Conservation (phyloP, 2,888 invertebrate genomes). For the Drosophila dives region DNA sequence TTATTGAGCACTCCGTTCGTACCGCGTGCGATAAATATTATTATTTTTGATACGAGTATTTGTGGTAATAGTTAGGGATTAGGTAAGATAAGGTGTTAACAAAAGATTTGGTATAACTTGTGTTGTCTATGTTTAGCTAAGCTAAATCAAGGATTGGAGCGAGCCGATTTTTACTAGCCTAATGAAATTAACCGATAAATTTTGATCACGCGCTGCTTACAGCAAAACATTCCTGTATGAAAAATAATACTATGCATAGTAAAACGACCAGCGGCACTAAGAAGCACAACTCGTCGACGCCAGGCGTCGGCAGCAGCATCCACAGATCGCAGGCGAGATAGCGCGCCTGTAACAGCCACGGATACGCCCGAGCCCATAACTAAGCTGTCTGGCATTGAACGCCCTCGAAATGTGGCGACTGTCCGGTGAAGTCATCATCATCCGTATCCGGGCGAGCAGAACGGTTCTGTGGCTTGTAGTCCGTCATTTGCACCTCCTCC, state of each 20-base stretch:
- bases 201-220: conserved; percentile 60
- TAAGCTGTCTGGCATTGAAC: conserved; percentile 82
- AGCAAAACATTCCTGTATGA: conserved; percentile 74
- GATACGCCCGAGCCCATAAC: conserved; percentile 60
- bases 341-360: conserved; percentile 59
- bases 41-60: conserved; percentile 2
- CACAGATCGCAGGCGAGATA: conserved; percentile 61
- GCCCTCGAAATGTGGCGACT: conserved; percentile 73
- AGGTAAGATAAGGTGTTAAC: conserved; percentile 1
- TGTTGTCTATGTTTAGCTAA: conserved; percentile 41
- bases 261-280: conserved; percentile 71
- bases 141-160: conserved; percentile 33
- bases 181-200: conserved; percentile 22
- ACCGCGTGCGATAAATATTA: not conserved
- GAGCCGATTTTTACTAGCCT: conserved; percentile 11
- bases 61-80: not conserved
- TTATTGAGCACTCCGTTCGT: conserved; percentile 6
- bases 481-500: conserved; percentile 93
- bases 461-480: conserved; percentile 87
- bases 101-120: conserved; percentile 16
- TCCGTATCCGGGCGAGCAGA: conserved; percentile 48
- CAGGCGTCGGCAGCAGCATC: conserved; percentile 54
- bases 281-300: conserved; percentile 70
- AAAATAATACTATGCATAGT: conserved; percentile 73
- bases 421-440: conserved; percentile 70